These are phyloP conservation scores for Cynopterus sphinx DNA, from an alignment of 2,797 vertebrate genomes.

Conservation along the genomic window DNA sequence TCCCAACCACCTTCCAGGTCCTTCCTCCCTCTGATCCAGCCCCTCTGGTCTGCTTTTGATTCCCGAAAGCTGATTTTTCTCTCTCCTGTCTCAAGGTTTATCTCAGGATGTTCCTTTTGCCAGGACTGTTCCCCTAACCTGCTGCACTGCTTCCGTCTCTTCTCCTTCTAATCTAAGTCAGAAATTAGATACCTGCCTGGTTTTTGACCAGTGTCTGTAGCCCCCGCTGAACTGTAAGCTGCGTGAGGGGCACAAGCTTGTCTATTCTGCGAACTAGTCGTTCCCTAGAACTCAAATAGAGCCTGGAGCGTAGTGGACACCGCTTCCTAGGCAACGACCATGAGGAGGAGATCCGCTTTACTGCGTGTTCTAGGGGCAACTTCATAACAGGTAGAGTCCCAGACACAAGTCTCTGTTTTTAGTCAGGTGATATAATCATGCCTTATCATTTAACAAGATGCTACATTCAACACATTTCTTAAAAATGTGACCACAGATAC, in stretches of 20 bases:
- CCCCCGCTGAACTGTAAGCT: background rate
- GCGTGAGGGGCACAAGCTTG: accelerated
- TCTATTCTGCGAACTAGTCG: background rate
- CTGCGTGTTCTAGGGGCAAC: background rate
- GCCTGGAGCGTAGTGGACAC: background rate
- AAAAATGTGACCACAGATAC: background rate
- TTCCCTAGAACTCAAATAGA: background rate
- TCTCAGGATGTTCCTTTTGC: background rate
- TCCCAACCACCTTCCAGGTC: accelerated
- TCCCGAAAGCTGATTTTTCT: background rate
- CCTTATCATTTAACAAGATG: background rate
- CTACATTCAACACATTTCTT: background rate
- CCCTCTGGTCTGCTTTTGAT: background rate
- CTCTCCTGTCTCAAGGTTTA: background rate
- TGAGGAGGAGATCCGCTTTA: background rate
- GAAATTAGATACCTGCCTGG: too few relatives aligned
- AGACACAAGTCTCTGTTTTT: background rate
- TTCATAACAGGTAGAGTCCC: background rate
- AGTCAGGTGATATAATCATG: background rate
- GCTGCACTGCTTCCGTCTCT: too few relatives aligned
- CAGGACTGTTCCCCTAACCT: background rate
- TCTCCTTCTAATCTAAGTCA: background rate
- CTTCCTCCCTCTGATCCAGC: background rate
- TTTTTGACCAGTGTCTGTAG: background rate
- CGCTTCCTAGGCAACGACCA: background rate